Evolutionary conservation across 2,113 vertebrate species (phyloP).

Genomic region (Chlorodrepanis virens): DNA sequence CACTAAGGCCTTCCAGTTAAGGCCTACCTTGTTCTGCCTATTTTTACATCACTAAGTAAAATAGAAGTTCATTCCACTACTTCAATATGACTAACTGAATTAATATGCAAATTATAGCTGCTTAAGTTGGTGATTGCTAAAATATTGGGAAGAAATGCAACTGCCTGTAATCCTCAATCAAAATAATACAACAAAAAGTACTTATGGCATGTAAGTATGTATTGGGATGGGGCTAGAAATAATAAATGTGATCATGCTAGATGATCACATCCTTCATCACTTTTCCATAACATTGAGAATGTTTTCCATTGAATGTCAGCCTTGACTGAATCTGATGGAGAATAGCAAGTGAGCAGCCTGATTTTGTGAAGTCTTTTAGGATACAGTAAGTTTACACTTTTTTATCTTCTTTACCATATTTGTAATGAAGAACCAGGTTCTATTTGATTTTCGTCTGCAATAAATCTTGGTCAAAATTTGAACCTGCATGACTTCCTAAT

Average conservation of each 20-base stretch:
- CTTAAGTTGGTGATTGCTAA: background rate
- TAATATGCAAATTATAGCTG: background rate
- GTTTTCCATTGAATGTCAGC: background rate
- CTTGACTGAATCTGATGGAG: background rate
- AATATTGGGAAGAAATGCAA: background rate
- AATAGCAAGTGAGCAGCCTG: background rate
- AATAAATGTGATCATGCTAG: background rate
- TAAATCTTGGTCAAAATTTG: conserved; percentile 40
- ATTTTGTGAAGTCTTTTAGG: background rate
- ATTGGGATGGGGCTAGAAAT: background rate
- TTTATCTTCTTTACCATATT: background rate
- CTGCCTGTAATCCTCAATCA: background rate
- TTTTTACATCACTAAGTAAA: background rate
- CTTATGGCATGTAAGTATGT: background rate
- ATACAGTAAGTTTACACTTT: background rate
- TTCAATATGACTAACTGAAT: background rate
- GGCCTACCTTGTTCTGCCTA: background rate
- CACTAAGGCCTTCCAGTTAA: background rate
- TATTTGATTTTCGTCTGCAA: background rate
- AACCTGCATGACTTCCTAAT: conserved; percentile 19
- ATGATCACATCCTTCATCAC: background rate
- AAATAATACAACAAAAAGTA: background rate
- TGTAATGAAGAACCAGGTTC: conserved; percentile 20
- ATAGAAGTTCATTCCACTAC: background rate
- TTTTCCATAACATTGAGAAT: background rate